phyloP scores from a whole-genome alignment of 2,797 vertebrate species.

The Myotis pilosus region DNA sequence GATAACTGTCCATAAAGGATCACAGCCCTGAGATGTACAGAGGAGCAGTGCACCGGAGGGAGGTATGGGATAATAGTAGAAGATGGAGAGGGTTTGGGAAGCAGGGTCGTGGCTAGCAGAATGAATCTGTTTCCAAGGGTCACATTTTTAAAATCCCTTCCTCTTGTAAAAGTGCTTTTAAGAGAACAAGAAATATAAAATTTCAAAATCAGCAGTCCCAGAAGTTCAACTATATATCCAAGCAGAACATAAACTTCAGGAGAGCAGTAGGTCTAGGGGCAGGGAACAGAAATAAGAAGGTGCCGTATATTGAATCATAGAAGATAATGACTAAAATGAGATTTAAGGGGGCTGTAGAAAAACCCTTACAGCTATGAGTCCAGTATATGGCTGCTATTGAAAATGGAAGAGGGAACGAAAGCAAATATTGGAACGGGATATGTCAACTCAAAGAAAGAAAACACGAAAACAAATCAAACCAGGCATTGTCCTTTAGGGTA shows the following conservation, averaged over 20 bases:
- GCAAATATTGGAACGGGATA: neutral
- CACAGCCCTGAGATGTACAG: neutral
- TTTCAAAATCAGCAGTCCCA: slow-evolving; percentile 11
- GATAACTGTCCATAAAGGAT: neutral
- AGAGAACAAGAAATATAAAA: slow-evolving; percentile 26
- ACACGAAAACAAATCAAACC: neutral
- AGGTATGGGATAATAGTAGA: neutral
- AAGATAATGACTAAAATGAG: slow-evolving; percentile 47
- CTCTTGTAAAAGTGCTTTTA: slow-evolving; percentile 46
- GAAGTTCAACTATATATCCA: neutral
- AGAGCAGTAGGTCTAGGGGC: neutral
- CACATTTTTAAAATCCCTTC: slow-evolving; percentile 25
- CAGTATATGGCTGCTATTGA: slow-evolving; percentile 17
- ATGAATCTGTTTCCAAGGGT: slow-evolving; percentile 23
- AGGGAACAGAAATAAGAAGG: slow-evolving; percentile 7
- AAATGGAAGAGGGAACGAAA: slow-evolving; percentile 32
- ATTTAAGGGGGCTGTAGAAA: slow-evolving; percentile 55
- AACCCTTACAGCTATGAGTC: slow-evolving; percentile 46
- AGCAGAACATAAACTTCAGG: neutral
- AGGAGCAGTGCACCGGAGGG: neutral
- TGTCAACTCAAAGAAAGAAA: slow-evolving; percentile 38
- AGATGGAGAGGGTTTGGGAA: neutral
- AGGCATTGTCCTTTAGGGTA: neutral
- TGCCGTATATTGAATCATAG: neutral
- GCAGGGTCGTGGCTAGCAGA: neutral